Evolutionary conservation across 2,113 vertebrate genomes (phyloP), one percentile per base, ranked within the genome.

Genomic region (Pachypanchax playfairii): DNA sequence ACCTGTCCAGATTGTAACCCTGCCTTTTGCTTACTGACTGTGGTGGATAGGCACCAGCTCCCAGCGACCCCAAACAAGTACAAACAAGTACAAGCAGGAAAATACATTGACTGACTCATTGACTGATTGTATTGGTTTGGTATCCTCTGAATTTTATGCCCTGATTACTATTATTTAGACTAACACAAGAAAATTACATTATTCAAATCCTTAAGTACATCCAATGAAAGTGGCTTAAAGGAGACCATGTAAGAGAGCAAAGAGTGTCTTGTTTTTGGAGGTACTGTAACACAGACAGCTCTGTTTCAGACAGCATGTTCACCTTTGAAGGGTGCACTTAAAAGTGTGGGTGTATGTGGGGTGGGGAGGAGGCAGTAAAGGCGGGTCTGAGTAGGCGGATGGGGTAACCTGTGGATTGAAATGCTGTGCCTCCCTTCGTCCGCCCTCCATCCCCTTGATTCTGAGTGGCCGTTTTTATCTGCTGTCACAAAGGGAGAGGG

Each of bases 311-410:
- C 68, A 78, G 73, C 79, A 79, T 84, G 88, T 79, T 90, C 87
- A 91, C 85, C 87, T 93, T 90, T 89, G 87, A 87, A 90, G 88
- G 84, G 87, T 88, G 89, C 88, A 89, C 88, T 90, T 90, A 89
- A 89, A 90, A 90, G 87, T 77, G 61, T 65, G 81, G 75, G 82
- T 83, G 79, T 73, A 70, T 60, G 81, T 62, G 70, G 58, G 76
- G 61, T 47, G 74, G 74, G 67, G 59, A 53, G 66, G 60, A 54
- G 78, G 70, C 15, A 3, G 78, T 76, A 75, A 72, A 72, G 80
- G 65, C 24, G 21, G 52, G 58, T 46, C 68, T 60, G 73, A 49
- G 63, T 69, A 55, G 78, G 68, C 68, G 82, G 75, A 84, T 75
- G 58, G 71, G 80, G 49, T 69, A 82, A 86, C 80, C 73, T 77